phyloP scores from a whole-genome alignment of 2,888 invertebrate genomes.

The Prosapia bicincta region DNA sequence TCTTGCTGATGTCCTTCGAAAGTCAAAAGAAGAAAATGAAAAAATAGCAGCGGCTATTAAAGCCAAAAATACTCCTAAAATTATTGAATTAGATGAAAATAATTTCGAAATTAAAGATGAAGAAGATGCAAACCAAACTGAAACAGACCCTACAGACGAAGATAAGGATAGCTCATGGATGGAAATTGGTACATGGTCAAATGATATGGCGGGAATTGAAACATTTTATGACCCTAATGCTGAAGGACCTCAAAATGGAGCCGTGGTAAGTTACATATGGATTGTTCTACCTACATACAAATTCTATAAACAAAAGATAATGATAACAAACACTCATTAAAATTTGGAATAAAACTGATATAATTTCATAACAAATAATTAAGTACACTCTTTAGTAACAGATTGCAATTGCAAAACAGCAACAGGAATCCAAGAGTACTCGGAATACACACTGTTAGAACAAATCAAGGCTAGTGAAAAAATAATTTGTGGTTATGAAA shows the following conservation, averaged over 20 bases:
- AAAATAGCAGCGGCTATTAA: constrained; percentile 12
- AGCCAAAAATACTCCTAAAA: constrained; percentile 5
- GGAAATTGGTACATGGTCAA: constrained; percentile 89
- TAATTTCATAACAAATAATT: too few relatives aligned
- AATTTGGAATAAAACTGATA: too few relatives aligned
- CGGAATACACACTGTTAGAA: too few relatives aligned
- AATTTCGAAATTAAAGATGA: constrained; percentile 41
- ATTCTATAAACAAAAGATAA: too few relatives aligned
- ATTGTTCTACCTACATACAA: too few relatives aligned
- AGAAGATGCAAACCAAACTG: constrained; percentile 45
- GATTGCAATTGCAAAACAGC: too few relatives aligned
- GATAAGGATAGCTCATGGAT: constrained; percentile 54
- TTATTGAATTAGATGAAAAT: constrained; percentile 20
- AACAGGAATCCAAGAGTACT: too few relatives aligned
- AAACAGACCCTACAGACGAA: constrained; percentile 41
- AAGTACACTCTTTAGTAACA: too few relatives aligned
- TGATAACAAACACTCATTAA: too few relatives aligned
- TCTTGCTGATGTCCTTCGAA: constrained; percentile 74
- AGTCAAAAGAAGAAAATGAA: constrained; percentile 45
- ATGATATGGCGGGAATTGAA: constrained; percentile 68
- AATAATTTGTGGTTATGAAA: too few relatives aligned
- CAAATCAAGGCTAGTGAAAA: too few relatives aligned
- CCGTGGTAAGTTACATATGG: constrained; percentile 49
- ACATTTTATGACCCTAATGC: constrained; percentile 42
- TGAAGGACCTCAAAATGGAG: constrained; percentile 60